Conservation (phyloP, 1,140 invertebrate genomes). For the Orius insidiosus region DNA sequence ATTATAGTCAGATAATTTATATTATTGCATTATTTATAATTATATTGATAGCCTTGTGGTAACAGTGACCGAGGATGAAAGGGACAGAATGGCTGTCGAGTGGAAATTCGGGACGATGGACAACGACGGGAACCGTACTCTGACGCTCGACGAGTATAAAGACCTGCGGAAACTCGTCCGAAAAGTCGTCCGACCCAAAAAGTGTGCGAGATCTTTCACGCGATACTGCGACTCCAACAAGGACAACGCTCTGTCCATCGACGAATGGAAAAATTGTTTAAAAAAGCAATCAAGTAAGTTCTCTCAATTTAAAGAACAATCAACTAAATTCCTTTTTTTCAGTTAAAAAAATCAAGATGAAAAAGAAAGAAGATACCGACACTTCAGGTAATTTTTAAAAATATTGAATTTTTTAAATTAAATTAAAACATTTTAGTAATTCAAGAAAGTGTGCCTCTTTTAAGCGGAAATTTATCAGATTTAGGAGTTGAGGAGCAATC, state of each 20-base stretch:
- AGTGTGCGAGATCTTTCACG: conserved; percentile 75
- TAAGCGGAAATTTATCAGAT: conserved; percentile 14
- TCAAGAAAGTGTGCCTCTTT: conserved; percentile 18
- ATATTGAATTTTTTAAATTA: too few species aligned
- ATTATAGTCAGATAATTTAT: too few species aligned
- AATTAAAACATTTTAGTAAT: conserved; percentile 10
- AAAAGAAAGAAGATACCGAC: too few species aligned
- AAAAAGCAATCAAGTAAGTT: background rate
- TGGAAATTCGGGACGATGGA: conserved; percentile 82
- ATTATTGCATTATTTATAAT: too few species aligned
- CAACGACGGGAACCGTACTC: conserved; percentile 46
- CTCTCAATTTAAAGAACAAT: background rate
- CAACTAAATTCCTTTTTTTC: too few species aligned
- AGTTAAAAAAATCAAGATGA: too few species aligned
- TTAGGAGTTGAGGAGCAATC: conserved; percentile 11
- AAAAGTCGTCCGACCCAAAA: conserved; percentile 69
- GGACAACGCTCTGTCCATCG: conserved; percentile 50
- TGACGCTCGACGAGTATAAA: conserved; percentile 64
- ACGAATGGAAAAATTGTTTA: conserved; percentile 65
- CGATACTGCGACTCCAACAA: conserved; percentile 65
- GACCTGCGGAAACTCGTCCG: conserved; percentile 62
- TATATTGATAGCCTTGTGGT: too few species aligned
- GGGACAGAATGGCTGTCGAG: conserved; percentile 36
- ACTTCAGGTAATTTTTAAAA: too few species aligned
- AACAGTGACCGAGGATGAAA: conserved; percentile 15